These are phyloP conservation scores for Polypedilum pembai DNA, from an alignment of 1,140 invertebrate genomes.

Conservation along the genomic window DNA sequence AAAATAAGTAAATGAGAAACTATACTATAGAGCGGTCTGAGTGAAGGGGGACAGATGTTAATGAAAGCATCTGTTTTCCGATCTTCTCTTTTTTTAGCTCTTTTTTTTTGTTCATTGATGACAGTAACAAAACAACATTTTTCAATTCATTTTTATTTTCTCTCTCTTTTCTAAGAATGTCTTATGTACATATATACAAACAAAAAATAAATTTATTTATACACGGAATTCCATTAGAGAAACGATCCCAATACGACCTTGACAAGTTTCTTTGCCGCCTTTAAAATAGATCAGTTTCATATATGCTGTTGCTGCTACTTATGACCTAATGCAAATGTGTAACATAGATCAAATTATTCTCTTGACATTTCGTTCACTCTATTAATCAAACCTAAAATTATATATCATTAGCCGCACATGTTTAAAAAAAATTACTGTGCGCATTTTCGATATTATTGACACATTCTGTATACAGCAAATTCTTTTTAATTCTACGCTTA, in stretches of 20 bases:
- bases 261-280: background rate
- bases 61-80: background rate
- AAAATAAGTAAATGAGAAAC: background rate
- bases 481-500: too few relatives aligned
- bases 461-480: background rate
- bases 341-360: background rate
- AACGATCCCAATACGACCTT: background rate
- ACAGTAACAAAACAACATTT: slow-evolving; percentile 18
- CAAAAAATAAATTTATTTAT: too few relatives aligned
- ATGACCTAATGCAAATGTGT: background rate
- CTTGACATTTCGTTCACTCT: background rate
- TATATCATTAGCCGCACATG: background rate
- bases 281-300: background rate
- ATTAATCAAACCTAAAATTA: background rate
- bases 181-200: background rate
- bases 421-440: background rate
- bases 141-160: background rate
- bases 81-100: slow-evolving; percentile 4
- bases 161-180: background rate
- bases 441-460: background rate
- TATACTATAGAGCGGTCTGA: slow-evolving; percentile 1
- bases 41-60: slow-evolving; percentile 25
- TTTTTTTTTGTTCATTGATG: slow-evolving; percentile 4
- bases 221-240: background rate
- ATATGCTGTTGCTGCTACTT: background rate